phyloP scores from a whole-genome alignment of 2,113 vertebrate genomes.

The Sinocyclocheilus grahami region DNA sequence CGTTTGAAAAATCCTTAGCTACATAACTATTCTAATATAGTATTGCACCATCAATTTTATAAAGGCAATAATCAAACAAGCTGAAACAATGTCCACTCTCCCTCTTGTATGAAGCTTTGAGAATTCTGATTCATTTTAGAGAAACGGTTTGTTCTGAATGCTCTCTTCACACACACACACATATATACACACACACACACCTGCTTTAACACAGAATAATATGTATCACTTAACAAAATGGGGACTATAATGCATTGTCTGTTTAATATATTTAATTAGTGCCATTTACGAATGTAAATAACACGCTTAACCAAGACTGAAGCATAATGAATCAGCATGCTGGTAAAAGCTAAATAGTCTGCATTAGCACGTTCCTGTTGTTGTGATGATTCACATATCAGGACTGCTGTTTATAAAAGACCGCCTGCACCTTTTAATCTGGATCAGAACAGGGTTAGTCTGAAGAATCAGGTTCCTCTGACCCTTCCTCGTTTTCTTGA shows the following conservation, averaged over 20 bases:
- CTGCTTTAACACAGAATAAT: background rate
- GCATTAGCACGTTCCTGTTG: slow-evolving; percentile 32
- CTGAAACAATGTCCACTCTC: no score
- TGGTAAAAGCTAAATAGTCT: slow-evolving; percentile 14
- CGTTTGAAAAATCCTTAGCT: no score
- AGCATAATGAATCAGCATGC: slow-evolving; percentile 38
- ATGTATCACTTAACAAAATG: background rate
- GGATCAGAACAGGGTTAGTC: background rate
- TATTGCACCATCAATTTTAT: no score
- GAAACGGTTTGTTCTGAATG: background rate
- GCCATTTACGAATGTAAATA: slow-evolving; percentile 22
- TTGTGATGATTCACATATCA: slow-evolving; percentile 42
- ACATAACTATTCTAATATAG: no score
- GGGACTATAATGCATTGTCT: slow-evolving; percentile 17
- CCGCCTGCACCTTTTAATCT: slow-evolving; percentile 6
- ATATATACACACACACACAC: no score
- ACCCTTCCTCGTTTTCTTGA: slow-evolving; percentile 29
- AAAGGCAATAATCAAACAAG: background rate
- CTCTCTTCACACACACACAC: background rate
- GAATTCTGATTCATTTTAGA: background rate
- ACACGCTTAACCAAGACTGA: background rate
- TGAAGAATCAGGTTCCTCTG: slow-evolving; percentile 34
- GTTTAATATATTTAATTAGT: slow-evolving; percentile 46
- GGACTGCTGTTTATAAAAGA: background rate
- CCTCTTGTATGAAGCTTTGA: background rate